Evolutionary conservation across 2,888 invertebrate genomes (phyloP).

Genomic region (Trichogramma evanescens): DNA sequence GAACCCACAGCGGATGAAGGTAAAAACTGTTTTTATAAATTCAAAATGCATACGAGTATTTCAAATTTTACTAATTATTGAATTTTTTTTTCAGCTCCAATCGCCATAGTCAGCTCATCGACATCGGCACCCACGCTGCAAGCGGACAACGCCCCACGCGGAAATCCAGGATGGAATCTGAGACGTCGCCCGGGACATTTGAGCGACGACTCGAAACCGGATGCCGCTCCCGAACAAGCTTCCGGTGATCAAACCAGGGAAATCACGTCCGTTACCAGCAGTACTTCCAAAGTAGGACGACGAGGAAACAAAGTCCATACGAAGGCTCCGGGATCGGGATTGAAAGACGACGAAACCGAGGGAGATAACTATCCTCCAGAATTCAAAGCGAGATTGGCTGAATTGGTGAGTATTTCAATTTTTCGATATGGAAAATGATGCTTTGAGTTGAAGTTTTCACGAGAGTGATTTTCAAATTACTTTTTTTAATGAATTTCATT

Average conservation of each 20-base stretch:
- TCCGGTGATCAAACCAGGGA: neutral
- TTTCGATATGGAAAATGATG: neutral
- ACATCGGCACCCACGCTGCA: slow-evolving; percentile 2
- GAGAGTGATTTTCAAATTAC: no score
- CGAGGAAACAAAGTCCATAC: slow-evolving; percentile 33
- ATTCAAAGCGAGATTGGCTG: slow-evolving; percentile 40
- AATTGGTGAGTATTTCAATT: slow-evolving; percentile 34
- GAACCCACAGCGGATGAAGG: slow-evolving; percentile 3
- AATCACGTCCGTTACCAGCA: neutral
- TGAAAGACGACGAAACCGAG: slow-evolving; percentile 25
- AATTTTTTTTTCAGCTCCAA: slow-evolving; percentile 2
- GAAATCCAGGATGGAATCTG: slow-evolving; percentile 40
- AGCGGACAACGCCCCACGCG: slow-evolving; percentile 19
- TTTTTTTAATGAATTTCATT: no score
- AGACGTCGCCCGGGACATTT: slow-evolving; percentile 31
- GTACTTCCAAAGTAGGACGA: slow-evolving; percentile 12
- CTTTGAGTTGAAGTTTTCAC: neutral
- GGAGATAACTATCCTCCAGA: slow-evolving; percentile 42
- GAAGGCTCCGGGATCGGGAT: slow-evolving; percentile 19
- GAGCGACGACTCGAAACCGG: slow-evolving; percentile 6
- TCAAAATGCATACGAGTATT: neutral
- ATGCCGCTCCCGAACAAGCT: neutral
- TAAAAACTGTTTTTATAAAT: neutral
- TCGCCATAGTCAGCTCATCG: slow-evolving; percentile 1
- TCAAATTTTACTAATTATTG: neutral